These are phyloP conservation scores for Anguilla rostrata DNA, from an alignment of 2,113 vertebrate genomes.

Conservation along the genomic window DNA sequence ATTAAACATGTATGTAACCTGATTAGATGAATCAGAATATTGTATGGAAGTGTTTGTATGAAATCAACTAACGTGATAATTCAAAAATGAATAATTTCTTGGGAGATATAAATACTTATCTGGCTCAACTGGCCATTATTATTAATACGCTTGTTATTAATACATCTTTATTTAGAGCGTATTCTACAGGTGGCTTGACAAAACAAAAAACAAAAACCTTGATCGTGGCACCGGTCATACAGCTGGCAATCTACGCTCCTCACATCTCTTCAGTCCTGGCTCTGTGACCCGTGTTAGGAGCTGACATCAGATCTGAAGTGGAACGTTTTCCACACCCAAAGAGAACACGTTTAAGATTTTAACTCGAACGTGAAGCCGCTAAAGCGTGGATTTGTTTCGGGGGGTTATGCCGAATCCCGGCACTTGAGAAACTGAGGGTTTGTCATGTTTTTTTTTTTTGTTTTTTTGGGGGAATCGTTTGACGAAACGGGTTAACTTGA, in stretches of 20 bases:
- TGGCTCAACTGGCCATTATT: background rate
- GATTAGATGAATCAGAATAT: slow-evolving; percentile 6
- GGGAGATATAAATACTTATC: background rate
- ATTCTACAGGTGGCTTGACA: background rate
- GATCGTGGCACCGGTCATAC: background rate
- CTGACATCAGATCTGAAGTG: background rate
- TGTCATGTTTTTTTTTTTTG: slow-evolving; percentile 66
- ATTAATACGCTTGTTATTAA: background rate
- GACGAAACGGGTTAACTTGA: slow-evolving; percentile 77
- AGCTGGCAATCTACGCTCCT: background rate
- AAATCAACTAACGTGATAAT: background rate
- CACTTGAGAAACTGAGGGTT: slow-evolving; percentile 65
- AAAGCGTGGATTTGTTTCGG: slow-evolving; percentile 10
- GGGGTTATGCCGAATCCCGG: slow-evolving; percentile 64
- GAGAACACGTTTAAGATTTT: background rate
- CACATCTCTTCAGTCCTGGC: background rate
- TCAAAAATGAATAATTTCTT: background rate
- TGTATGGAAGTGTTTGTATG: background rate
- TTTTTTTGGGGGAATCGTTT: slow-evolving; percentile 76
- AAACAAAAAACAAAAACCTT: background rate
- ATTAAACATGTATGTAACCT: slow-evolving; percentile 11
- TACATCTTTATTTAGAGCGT: background rate
- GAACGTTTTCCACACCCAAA: background rate
- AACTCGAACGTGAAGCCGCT: background rate
- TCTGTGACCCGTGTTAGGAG: background rate